Conservation (phyloP, 2,797 vertebrate genomes). For the Phaenicophaeus curvirostris region DNA sequence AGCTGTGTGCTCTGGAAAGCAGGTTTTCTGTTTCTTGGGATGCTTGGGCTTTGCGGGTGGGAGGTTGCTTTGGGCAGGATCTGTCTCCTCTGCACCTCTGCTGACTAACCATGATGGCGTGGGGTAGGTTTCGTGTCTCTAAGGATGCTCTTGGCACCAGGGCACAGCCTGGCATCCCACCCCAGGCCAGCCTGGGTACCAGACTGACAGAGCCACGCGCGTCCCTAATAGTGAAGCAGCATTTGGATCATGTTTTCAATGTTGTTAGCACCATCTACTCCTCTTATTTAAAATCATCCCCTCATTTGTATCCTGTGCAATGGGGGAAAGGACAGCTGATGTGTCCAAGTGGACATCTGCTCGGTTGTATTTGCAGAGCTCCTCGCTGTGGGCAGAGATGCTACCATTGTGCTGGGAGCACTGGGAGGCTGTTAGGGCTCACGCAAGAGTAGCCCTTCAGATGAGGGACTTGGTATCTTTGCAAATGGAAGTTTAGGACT, state of each 20-base stretch:
- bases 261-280: not conserved
- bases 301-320: not conserved
- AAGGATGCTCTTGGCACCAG: rapidly evolving
- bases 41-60: rapidly evolving
- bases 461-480: not conserved
- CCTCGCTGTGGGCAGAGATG: not conserved
- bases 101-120: not conserved
- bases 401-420: not conserved
- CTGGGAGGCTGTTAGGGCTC: not conserved
- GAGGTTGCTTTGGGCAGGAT: not conserved
- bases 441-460: not conserved
- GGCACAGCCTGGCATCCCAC: rapidly evolving
- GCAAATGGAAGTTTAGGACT: not conserved
- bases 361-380: not conserved
- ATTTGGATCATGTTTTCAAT: not conserved
- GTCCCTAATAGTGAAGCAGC: not conserved
- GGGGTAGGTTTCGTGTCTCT: not conserved
- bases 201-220: rapidly evolving
- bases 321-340: not conserved
- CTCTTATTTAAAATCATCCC: conserved; percentile 5
- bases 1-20: not conserved
- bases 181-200: not conserved
- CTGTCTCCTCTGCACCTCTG: not conserved
- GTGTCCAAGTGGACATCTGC: not conserved
- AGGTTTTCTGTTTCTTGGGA: rapidly evolving